Conservation (phyloP, 2,888 invertebrate genomes). For the Quadroppia sp. region DNA sequence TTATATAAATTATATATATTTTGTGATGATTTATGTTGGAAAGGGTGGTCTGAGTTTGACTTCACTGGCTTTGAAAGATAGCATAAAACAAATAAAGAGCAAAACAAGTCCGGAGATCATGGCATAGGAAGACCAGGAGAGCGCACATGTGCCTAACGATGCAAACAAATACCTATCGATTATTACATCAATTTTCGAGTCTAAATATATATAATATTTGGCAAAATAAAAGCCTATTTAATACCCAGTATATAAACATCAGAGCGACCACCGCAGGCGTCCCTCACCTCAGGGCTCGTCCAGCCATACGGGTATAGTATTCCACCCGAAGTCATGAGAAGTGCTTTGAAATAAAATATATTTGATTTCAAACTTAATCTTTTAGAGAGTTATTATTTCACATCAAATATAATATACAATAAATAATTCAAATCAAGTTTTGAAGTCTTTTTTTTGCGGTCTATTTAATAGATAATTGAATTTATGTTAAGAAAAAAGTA, state of each 20-base stretch:
- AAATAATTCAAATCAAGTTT: too few species aligned
- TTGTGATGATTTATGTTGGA: slow-evolving; percentile 55
- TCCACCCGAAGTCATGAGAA: slow-evolving; percentile 60
- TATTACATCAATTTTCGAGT: neutral
- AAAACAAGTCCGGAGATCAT: slow-evolving; percentile 53
- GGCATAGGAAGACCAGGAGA: slow-evolving; percentile 61
- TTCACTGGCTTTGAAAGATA: slow-evolving; percentile 61
- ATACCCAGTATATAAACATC: slow-evolving; percentile 60
- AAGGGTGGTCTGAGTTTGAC: slow-evolving; percentile 59
- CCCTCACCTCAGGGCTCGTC: slow-evolving; percentile 61
- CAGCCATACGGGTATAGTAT: slow-evolving; percentile 63
- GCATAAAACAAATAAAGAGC: slow-evolving; percentile 50
- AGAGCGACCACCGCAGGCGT: slow-evolving; percentile 61
- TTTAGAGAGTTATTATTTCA: slow-evolving; percentile 3
- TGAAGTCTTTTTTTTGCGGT: too few species aligned
- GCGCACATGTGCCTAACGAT: slow-evolving; percentile 56
- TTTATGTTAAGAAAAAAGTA: too few species aligned
- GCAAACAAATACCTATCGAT: slow-evolving; percentile 31
- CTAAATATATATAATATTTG: neutral
- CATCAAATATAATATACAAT: too few species aligned
- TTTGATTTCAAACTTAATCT: neutral
- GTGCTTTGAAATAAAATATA: slow-evolving; percentile 58
- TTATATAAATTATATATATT: too few species aligned
- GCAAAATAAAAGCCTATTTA: neutral
- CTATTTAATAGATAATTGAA: too few species aligned